phyloP scores from a whole-genome alignment of 2,888 invertebrate genomes.

The Pyralis farinalis region DNA sequence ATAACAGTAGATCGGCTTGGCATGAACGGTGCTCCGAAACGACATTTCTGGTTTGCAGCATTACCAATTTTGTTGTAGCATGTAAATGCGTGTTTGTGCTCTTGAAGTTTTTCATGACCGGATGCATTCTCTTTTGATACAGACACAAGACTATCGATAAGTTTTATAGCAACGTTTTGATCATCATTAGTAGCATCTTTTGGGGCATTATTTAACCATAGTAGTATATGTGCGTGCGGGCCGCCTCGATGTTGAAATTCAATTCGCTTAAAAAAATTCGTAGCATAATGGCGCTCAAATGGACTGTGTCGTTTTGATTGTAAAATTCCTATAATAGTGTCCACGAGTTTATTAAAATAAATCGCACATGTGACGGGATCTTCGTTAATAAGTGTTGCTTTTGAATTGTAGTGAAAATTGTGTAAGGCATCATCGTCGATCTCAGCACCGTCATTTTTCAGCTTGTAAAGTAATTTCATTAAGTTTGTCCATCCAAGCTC shows the following conservation, averaged over 20 bases:
- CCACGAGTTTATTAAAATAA: constrained; percentile 35
- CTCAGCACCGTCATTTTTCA: too few relatives aligned
- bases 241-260: constrained; percentile 51
- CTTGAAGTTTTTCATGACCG: too few relatives aligned
- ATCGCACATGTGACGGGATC: constrained; percentile 20
- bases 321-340: constrained; percentile 23
- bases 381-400: too few relatives aligned
- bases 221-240: constrained; percentile 45
- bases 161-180: too few relatives aligned
- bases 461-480: constrained; percentile 37
- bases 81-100: constrained; percentile 33
- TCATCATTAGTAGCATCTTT: too few relatives aligned
- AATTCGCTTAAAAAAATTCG: constrained; percentile 39
- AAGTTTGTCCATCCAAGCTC: constrained; percentile 44
- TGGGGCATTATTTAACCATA: constrained; percentile 48
- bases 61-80: constrained; percentile 37
- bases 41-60: constrained; percentile 31
- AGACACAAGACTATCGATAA: too few relatives aligned
- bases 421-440: too few relatives aligned
- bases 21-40: constrained; percentile 38
- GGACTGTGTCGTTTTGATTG: constrained; percentile 32
- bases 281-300: constrained; percentile 32
- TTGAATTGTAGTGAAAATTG: too few relatives aligned
- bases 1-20: constrained; percentile 33
- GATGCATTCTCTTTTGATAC: too few relatives aligned